These are phyloP conservation scores for Sylvietta virens DNA, from an alignment of 2,113 vertebrate species.

Conservation along the genomic window DNA sequence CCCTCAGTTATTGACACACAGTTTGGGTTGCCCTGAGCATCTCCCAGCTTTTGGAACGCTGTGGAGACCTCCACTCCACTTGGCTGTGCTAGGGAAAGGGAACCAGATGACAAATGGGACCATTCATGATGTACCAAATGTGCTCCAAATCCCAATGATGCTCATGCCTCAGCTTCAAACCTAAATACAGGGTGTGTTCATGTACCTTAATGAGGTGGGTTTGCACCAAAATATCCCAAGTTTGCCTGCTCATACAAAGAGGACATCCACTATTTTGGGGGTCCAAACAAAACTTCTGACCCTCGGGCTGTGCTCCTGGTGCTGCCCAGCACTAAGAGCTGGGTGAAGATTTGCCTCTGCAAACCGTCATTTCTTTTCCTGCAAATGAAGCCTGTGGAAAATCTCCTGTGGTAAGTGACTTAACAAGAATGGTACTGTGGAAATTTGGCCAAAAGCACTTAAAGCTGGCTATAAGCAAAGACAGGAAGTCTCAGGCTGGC, in stretches of 20 bases:
- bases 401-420: background rate
- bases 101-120: background rate
- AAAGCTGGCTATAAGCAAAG: background rate
- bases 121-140: rapidly evolving
- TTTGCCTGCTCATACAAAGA: background rate
- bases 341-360: background rate
- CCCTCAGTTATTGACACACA: background rate
- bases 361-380: background rate
- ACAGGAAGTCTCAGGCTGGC: background rate
- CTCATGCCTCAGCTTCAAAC: background rate
- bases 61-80: background rate
- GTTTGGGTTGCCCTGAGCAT: background rate
- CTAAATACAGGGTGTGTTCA: rapidly evolving
- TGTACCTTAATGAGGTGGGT: background rate
- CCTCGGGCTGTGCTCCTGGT: background rate
- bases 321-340: background rate
- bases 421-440: background rate
- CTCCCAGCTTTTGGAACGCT: background rate
- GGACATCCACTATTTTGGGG: background rate
- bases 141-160: background rate
- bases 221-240: background rate
- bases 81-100: background rate
- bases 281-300: background rate
- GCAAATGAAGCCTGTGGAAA: background rate
- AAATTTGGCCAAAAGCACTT: background rate